phyloP scores from a whole-genome alignment of 2,113 vertebrate species.

The Diphyllodes magnificus region DNA sequence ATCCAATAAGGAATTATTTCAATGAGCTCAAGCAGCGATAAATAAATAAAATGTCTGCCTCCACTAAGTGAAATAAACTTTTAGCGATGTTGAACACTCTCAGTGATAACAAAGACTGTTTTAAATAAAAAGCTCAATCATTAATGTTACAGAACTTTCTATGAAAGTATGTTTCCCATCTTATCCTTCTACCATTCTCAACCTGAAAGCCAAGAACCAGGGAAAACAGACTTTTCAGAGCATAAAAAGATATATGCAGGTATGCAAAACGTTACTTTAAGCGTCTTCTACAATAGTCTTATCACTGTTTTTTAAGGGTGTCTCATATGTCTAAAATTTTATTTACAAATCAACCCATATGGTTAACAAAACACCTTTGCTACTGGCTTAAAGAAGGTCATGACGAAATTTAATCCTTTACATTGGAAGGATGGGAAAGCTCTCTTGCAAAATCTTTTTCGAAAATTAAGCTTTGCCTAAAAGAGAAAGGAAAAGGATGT shows the following conservation, averaged over 20 bases:
- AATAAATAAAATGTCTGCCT: background rate
- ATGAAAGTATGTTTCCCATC: background rate
- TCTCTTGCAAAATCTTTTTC: background rate
- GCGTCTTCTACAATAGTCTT: background rate
- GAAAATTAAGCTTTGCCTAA: background rate
- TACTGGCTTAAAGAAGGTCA: background rate
- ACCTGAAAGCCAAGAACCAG: background rate
- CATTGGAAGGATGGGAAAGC: background rate
- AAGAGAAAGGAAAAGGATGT: background rate
- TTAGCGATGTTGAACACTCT: background rate
- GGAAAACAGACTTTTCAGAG: background rate
- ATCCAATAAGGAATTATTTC: background rate
- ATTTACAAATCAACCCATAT: background rate
- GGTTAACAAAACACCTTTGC: background rate
- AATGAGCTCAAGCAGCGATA: background rate
- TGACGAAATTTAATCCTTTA: background rate
- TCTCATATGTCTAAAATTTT: background rate
- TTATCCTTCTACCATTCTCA: background rate
- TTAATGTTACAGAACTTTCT: background rate
- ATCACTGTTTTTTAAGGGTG: background rate
- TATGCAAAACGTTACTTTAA: background rate
- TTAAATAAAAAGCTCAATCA: background rate
- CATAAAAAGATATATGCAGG: background rate
- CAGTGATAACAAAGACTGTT: background rate
- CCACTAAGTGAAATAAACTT: background rate